These are phyloP conservation scores for Altica lythri DNA, from an alignment of 2,888 invertebrate genomes.

Conservation along the genomic window DNA sequence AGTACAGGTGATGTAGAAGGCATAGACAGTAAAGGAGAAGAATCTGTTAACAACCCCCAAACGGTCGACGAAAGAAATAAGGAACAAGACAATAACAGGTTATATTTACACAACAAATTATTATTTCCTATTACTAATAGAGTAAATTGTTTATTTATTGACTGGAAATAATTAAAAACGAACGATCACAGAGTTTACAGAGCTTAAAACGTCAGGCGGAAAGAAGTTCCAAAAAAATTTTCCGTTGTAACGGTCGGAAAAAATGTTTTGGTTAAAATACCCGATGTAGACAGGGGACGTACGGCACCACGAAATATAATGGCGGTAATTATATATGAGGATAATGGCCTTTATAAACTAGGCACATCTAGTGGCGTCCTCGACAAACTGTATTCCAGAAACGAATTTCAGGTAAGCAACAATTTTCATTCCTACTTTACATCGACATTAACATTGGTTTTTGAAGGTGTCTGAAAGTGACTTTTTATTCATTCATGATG, in stretches of 20 bases:
- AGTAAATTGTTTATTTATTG: not conserved
- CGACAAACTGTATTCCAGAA: too few species aligned
- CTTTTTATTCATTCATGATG: too few species aligned
- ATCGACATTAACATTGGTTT: too few species aligned
- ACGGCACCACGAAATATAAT: constrained; percentile 6
- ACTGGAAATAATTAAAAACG: not conserved
- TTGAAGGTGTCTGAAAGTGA: too few species aligned
- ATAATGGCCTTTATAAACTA: too few species aligned
- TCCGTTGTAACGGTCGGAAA: not conserved
- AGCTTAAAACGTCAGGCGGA: not conserved
- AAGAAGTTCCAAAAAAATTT: not conserved
- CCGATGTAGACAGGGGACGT: constrained; percentile 4
- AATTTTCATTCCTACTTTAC: too few species aligned
- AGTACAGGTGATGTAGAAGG: too few species aligned
- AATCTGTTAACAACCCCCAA: too few species aligned
- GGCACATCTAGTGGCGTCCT: too few species aligned
- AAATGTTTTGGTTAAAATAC: constrained; percentile 6
- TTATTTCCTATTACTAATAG: not conserved
- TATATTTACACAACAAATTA: not conserved
- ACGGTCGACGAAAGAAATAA: not conserved
- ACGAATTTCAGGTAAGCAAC: too few species aligned
- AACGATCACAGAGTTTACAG: not conserved
- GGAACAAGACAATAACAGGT: not conserved
- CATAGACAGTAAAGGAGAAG: too few species aligned
- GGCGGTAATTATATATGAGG: too few species aligned